Base-by-base conservation (phyloP, 2,888 invertebrate species). In the Polyploca ridens region DNA sequence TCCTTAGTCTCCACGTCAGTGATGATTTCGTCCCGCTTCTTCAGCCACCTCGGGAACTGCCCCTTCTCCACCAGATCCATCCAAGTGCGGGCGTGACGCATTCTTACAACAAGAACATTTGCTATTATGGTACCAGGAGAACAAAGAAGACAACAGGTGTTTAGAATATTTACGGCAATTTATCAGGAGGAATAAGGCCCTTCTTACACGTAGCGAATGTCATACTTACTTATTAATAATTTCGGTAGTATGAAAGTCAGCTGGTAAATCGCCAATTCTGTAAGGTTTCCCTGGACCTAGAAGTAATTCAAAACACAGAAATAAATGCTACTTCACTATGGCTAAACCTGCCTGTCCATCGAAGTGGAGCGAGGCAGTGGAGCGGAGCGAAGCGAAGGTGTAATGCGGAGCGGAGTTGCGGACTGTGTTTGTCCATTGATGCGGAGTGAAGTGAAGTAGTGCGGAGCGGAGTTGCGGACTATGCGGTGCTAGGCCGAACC, bases 1-100 rank as follows among this genome's bases (percentile, higher is more conserved):
- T 98, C 96, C 74, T 97, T 96, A 67, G 96, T 95, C 86, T 98
- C 98, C 71, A 98, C 95, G n/a, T 97, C 96, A 62, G 95, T 95
- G 70, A 98, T 95, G 77, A 97, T 95, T n/a, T 90, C 91, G 14
- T 95, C 92, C 5, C 96, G 90, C 62, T 94, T 91, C 76, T 96
- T 95, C 80, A 95, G 76, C 96, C 95, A 78, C 87, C 82, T 73
- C 1, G 90, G 89, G 64, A 84, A 83, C 49, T 75, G 64, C 0
- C 83, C 86, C 5, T 74, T 77, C 59, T 93, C 94, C 49, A 86
- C 87, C 67, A 93, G 64, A 7, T 84, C 81, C 64, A 78, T 81
- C 94, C 94, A 94, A 0, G 77, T 79, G 0, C 94, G 86, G 0
- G 91, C 89, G 71, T 93, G 94, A 8, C 94, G 90, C 90, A 93